Evolutionary conservation across 2,888 invertebrate genomes (phyloP), one percentile per base, ranked within the genome.

Genomic region (Clunio marinus): DNA sequence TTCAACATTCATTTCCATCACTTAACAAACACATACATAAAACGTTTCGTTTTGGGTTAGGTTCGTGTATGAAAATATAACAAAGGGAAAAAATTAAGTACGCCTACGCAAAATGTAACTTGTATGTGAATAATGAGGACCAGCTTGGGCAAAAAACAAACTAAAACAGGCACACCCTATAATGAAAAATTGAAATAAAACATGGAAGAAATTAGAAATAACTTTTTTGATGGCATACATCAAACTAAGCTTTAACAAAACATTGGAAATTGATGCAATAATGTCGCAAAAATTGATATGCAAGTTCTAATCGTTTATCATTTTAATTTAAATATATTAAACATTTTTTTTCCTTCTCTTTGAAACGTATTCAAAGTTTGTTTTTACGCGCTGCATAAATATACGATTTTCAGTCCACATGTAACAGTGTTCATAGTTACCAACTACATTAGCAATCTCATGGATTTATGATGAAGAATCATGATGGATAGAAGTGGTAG

Each of bases 91-190:
- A 7, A 57, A 27, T 45, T 3, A 7, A 24, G 25, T 57, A 57
- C 57, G 57, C 51, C 51, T 51, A 51, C 51, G 51, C 51, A 51
- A 51, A 51, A 17, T 51, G 17, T 17, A 51, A 51, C 17, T 22
- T 17, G n/a, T 51, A 22, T 51, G 51, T 41, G 41, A 7, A 41
- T 58, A 25, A 27, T 8, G 25, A 58, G 25, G 58, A 10, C 10
- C 46, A 10, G 17, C 17, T 46, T 46, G n/a, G 17, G 3, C 5
- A 22, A 60, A 60, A 2, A 2, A 45, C 25, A 63, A 63, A 25
- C 8, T 15, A 15, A 46, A 65, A 65, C 28, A 35, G 46, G 45
- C 63, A 46, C 63, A 46, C 46, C 63, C 63, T 65, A 46, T 46
- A 65, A 62, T 35, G 24, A 10, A 60, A 62, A 32, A 28, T 58